Base-by-base conservation (phyloP, 1,140 invertebrate species). In the Anoplolepis gracilipes region DNA sequence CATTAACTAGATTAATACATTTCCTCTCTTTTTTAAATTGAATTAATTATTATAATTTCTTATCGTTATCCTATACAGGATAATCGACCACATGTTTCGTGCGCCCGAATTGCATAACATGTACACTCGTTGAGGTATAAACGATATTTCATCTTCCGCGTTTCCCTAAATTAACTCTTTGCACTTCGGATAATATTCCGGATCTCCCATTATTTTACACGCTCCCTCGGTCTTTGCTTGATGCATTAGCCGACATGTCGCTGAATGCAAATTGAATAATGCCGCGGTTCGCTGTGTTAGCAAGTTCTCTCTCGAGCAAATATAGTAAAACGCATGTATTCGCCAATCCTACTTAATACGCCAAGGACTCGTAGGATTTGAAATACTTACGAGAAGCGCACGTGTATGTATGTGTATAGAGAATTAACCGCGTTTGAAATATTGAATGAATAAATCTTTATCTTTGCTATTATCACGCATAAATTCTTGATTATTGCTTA, bases 211-310 rank as follows among this genome's bases (percentile, higher is more conserved):
- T 86, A 88, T 88, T 42, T 10, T 55, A 61, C 39, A 46, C 30
- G n/a, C 81, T 11, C 46, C 62, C n/a, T n/a, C 57, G 67, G 28
- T 73, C 67, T 55, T 82, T 85, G 81, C 70, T 89, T 82, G 70
- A 72, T 61, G 57, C 76, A 72, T 89, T 77, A 89, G 25, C 76
- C 36, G 46, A 30, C 59, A 70, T 69, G 84, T 81, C 59, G 67
- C 67, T 81, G 67, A 85, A 90, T 90, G 39, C 61, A 88, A 90
- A 90, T 90, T 88, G 70, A 90, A 90, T 90, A 90, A 86, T 42
- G 84, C 65, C 57, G 30, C 5, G 30, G 25, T 33, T 59, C 8
- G 28, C 49, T n/a, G n/a, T 46, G 64, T 69, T 84, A 84, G 79
- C 16, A 25, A 70, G 55, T 88, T 85, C 67, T 16, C 67, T 16